Conservation (phyloP, 1,140 invertebrate species). For the Drosophila ironensis region DNA sequence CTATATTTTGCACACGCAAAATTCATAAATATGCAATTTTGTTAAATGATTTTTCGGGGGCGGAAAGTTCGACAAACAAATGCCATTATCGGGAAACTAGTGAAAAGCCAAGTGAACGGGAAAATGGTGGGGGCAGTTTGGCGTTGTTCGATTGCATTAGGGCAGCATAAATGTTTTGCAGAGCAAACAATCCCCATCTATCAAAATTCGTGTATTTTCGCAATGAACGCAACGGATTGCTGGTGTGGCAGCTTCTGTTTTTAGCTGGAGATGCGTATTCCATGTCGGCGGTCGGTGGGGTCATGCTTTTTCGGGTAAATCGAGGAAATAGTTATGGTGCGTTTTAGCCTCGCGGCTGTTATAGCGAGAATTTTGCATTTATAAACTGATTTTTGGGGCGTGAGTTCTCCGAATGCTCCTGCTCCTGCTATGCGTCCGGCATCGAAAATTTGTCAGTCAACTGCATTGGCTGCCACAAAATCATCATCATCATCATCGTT, state of each 20-base stretch:
- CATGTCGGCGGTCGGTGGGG: constrained; percentile 12
- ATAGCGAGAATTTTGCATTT: constrained; percentile 77
- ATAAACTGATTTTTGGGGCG: constrained; percentile 66
- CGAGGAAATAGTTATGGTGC: constrained; percentile 52
- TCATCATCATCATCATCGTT: constrained; percentile 16
- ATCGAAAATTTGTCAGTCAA: constrained; percentile 57
- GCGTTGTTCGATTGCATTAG: too few relatives aligned
- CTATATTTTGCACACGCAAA: too few relatives aligned
- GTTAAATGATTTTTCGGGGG: constrained; percentile 44
- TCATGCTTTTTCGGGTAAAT: constrained; percentile 33
- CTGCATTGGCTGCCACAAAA: constrained; percentile 27
- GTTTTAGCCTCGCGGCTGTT: constrained; percentile 54
- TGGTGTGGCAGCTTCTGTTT: constrained; percentile 45
- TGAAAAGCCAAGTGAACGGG: not conserved
- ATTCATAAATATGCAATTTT: constrained; percentile 57
- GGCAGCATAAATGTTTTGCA: constrained; percentile 57
- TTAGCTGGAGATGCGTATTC: constrained; percentile 21
- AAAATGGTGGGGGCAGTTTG: not conserved
- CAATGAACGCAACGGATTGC: constrained; percentile 32
- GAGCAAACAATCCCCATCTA: constrained; percentile 71
- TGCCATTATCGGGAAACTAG: constrained; percentile 24
- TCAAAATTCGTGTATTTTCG: constrained; percentile 64
- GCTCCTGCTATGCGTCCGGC: constrained; percentile 1
- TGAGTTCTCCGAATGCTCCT: not conserved
- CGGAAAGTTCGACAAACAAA: constrained; percentile 24